phyloP scores from a whole-genome alignment of 2,113 vertebrate species.

The Desmodus rotundus region DNA sequence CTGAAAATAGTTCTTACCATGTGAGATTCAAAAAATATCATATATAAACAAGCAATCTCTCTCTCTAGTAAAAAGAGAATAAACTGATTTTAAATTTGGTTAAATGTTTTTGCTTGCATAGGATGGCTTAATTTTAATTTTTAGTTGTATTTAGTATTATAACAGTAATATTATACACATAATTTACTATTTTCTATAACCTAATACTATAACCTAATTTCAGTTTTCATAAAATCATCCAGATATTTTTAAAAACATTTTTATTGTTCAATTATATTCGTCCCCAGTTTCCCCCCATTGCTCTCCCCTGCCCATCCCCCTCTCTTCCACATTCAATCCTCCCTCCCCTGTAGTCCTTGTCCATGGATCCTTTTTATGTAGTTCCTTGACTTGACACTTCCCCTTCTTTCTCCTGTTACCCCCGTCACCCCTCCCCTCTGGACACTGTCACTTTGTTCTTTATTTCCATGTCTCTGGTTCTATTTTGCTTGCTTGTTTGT shows the following conservation, averaged over 20 bases:
- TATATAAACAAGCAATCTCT: neutral
- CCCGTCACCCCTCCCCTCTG: no score
- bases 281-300: no score
- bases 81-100: neutral
- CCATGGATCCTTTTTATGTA: no score
- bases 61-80: neutral
- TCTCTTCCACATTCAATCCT: no score
- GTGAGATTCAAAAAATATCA: neutral
- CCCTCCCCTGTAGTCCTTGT: no score
- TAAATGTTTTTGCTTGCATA: neutral
- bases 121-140: neutral
- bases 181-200: neutral
- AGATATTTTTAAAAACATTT: neutral
- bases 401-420: no score
- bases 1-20: neutral
- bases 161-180: neutral
- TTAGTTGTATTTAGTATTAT: neutral
- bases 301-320: no score
- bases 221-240: constrained; percentile 33
- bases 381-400: no score
- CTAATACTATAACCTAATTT: neutral
- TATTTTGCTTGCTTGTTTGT: no score
- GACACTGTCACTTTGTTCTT: no score
- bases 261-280: no score
- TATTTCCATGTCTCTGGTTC: no score